Conservation (phyloP, 2,113 vertebrate genomes). For the Tapirus terrestris region DNA sequence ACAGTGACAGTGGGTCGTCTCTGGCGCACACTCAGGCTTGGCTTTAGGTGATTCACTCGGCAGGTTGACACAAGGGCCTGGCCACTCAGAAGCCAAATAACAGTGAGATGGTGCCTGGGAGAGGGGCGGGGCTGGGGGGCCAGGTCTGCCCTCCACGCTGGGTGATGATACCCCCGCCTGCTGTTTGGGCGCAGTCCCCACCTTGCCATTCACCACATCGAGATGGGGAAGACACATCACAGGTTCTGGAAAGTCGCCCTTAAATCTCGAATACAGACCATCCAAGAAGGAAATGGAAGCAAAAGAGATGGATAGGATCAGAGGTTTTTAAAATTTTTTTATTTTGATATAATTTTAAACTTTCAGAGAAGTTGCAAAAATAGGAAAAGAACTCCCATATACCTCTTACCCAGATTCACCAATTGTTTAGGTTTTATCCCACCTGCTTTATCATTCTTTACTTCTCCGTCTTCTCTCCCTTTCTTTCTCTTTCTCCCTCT, state of each 20-base stretch:
- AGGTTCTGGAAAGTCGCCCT: background rate
- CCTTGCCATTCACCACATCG: fast-evolving
- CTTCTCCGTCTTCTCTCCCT: fast-evolving
- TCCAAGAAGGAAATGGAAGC: background rate
- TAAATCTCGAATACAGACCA: background rate
- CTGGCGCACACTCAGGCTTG: background rate
- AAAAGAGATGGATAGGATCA: background rate
- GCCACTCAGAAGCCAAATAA: background rate
- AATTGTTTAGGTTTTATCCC: background rate
- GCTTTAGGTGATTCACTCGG: background rate
- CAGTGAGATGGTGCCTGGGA: background rate
- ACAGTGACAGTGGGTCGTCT: background rate
- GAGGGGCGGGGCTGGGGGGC: fast-evolving
- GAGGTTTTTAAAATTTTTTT: background rate
- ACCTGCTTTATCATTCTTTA: background rate
- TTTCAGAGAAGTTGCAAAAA: background rate
- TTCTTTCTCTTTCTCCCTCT: fast-evolving
- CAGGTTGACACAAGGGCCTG: background rate
- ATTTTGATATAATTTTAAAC: background rate
- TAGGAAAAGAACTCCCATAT: background rate
- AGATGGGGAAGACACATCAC: fast-evolving
- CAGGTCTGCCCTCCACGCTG: background rate
- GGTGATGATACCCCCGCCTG: background rate
- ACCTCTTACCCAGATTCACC: background rate
- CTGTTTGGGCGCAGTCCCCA: background rate